Evolutionary conservation across 2,113 vertebrate genomes (phyloP), one percentile per base, ranked within the genome.

Genomic region (Hydropotes inermis): DNA sequence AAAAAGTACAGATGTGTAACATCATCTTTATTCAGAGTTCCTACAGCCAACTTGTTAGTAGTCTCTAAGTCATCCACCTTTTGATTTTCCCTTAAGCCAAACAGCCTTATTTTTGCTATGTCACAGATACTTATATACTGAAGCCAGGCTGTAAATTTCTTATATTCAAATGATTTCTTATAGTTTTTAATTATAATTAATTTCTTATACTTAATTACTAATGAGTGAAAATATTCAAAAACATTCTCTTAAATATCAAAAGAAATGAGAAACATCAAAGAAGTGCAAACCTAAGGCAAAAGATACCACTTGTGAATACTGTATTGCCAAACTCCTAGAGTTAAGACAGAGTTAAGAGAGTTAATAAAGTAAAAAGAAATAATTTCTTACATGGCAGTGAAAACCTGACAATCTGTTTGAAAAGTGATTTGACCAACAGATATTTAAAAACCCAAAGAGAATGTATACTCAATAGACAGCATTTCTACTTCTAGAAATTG

Each of bases 401-500:
- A 95, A 74, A 67, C 36, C 43, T 54, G 33, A 93, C 16, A 52
- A 79, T 1, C 1, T 2, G 6, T 79, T 57, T 82, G 39, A 58
- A 78, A 96, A 81, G 64, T 92, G 67, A 93, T 88, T 79, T 74
- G 50, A 19, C 23, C 33, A 87, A 61, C 6, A 61, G 23, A 52
- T 23, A 74, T 30, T 15, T 52, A 70, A 57, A 96, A 60, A 4
- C 5, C 17, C n/a, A 64, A 92, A 76, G 3, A 92, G 78, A 57
- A 60, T 16, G 17, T 39, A 93, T 16, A 78, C 16, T 27, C 16
- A 60, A 17, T 36, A 45, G 39, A 36, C 3, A 91, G 57, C 17
- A 85, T 87, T 79, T 97, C 61, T 83, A 96, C 25, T 76, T 74
- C 47, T 70, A 55, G 47, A 95, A 92, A 92, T 89, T 50, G 93